Base-by-base conservation (phyloP, 2,888 invertebrate species). In the Catocala fraxini region DNA sequence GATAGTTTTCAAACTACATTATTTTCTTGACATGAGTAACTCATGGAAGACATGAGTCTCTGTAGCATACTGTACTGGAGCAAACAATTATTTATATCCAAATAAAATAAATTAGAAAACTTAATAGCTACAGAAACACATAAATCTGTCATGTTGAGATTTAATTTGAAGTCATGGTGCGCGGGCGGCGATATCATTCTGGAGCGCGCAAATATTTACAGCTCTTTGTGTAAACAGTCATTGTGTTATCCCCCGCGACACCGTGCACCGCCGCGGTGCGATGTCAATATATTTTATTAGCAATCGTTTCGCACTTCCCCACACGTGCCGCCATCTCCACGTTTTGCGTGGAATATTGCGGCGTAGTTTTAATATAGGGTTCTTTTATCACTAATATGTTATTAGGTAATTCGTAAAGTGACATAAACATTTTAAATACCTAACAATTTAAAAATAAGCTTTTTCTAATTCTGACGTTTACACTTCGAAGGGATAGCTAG, bases 131-230 rank as follows among this genome's bases (percentile, higher is more conserved):
- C 35, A 39, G 35, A 9, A 39, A 39, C 35, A 6, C 9, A 39
- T 39, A 39, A 39, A 39, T 39, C 35, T 39, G 35, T 39, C 35
- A 39, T 39, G 35, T 39, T 39, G 35, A 7, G 35, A 49, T 34
- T 49, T 49, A 49, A 49, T 34, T 34, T 48, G 33, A 25, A n/a
- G 11, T 34, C 11, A 34, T n/a, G 35, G 9, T 9, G 9, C n/a
- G 63, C 75, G 74, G 68, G 53, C 55, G 53, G 59, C 68, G 71
- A 79, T 80, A 83, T 84, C 71, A 75, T 70, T 82, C 77, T 73
- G 81, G 77, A 83, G 77, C 79, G 79, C 70, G 78, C 87, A 89
- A 91, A 92, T 91, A 91, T 90, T 87, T 88, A 89, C 83, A 62
- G 67, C 70, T 81, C 81, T 81, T 83, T 87, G 82, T 85, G 83